Conservation (phyloP, 1,140 invertebrate species). For the Littorina saxatilis region DNA sequence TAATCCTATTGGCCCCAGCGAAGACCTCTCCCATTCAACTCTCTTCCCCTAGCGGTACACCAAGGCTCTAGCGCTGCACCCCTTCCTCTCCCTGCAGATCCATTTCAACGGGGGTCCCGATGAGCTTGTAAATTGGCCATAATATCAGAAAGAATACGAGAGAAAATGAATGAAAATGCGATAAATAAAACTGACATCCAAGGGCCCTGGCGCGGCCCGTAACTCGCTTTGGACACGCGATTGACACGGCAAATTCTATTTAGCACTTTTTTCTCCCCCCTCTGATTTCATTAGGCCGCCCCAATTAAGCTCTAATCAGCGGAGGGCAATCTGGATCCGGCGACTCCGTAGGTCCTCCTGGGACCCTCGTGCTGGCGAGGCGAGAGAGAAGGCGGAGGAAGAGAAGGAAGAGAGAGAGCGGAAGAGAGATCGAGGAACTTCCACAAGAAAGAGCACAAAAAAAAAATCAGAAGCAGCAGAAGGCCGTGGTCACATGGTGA, state of each 20-base stretch:
- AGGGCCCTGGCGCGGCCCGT: conserved; percentile 38
- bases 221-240: conserved; percentile 46
- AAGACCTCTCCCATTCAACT: conserved; percentile 3
- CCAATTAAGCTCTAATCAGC: conserved; percentile 54
- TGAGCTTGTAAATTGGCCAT: conserved; percentile 50
- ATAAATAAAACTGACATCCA: conserved; percentile 50
- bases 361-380: neutral
- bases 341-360: conserved; percentile 34
- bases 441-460: neutral
- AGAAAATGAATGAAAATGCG: conserved; percentile 54
- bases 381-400: neutral
- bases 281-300: conserved; percentile 53
- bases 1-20: conserved; percentile 22
- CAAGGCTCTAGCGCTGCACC: neutral
- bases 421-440: neutral
- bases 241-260: conserved; percentile 55
- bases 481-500: neutral
- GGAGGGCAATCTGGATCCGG: conserved; percentile 9
- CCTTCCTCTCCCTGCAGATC: neutral
- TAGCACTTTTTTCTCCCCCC: conserved; percentile 47
- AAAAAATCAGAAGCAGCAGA: neutral
- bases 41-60: neutral
- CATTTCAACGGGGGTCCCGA: conserved; percentile 26
- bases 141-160: conserved; percentile 54
- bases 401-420: conserved; percentile 3